A percentile compares a stretch with the other conserved stretches of the same genome.
phyloP scores from a whole-genome alignment of 64 coral and sea anemone genomes.

The Stichodactyla helianthus region DNA sequence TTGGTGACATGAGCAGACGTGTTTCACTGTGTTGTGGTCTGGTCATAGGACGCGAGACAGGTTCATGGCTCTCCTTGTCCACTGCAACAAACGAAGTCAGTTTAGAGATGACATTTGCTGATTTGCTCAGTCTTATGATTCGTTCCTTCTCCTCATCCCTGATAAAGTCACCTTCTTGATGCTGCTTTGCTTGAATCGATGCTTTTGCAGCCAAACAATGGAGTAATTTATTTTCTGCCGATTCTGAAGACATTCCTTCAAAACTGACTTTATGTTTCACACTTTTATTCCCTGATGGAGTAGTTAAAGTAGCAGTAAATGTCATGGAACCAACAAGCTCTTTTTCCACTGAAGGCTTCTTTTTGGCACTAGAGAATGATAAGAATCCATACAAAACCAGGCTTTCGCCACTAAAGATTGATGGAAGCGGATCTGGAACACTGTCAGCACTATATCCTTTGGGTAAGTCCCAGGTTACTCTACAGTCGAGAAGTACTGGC shows the following conservation, averaged over 20 bases:
- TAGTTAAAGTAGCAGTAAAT: not conserved
- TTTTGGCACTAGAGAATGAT: not conserved
- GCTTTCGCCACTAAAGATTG: conserved; percentile 47
- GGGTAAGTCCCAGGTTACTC: conserved; percentile 34
- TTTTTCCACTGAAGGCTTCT: not conserved
- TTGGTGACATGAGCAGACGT: too few relatives aligned
- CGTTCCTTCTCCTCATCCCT: not conserved
- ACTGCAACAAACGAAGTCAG: conserved; percentile 52
- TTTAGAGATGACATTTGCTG: conserved; percentile 42
- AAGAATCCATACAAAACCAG: conserved; percentile 46
- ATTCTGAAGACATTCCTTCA: not conserved
- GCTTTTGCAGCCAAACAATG: conserved; percentile 63
- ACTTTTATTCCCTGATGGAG: not conserved
- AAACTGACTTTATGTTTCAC: not conserved
- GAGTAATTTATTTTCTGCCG: not conserved
- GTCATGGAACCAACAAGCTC: not conserved
- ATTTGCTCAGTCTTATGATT: conserved; percentile 26
- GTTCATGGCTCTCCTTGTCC: conserved; percentile 21
- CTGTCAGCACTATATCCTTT: conserved; percentile 36
- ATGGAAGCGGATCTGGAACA: conserved; percentile 20
- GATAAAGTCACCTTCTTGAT: not conserved
- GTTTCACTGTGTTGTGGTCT: not conserved
- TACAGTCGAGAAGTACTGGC: conserved; percentile 32
- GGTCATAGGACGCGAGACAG: conserved; percentile 1
- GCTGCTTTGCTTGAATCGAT: conserved; percentile 50